phyloP scores from a whole-genome alignment of 2,797 vertebrate species.

The Myotis findleyi region DNA sequence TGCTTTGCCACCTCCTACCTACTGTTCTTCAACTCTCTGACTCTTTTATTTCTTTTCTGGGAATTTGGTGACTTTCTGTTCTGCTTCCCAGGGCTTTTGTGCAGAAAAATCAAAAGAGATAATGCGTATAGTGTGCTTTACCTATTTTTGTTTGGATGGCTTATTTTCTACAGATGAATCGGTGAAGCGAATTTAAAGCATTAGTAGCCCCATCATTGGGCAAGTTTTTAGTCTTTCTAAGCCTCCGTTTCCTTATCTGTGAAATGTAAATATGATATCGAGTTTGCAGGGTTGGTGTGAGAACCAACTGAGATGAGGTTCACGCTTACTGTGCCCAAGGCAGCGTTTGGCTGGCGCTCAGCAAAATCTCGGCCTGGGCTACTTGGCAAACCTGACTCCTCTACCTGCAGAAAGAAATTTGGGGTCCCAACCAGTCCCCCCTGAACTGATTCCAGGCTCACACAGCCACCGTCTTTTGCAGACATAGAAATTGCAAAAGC shows the following conservation, averaged over 20 bases:
- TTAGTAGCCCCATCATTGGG: background rate
- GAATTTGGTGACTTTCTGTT: background rate
- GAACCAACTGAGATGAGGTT: background rate
- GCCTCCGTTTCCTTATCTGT: background rate
- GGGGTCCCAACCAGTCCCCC: background rate
- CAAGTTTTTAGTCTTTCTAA: background rate
- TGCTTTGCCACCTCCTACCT: background rate
- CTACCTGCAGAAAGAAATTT: background rate
- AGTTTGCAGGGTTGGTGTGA: background rate
- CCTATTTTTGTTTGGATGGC: background rate
- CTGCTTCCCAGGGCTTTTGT: background rate
- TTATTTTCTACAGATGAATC: background rate
- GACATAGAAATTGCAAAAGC: background rate
- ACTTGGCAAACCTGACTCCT: background rate
- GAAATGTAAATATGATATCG: background rate
- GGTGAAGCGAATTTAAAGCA: background rate
- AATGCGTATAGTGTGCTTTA: background rate
- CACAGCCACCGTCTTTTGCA: background rate
- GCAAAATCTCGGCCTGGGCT: rapidly evolving
- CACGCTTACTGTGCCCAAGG: too few species aligned
- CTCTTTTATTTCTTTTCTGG: background rate
- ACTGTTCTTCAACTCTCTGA: background rate
- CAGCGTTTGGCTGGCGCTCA: background rate
- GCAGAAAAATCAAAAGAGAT: conserved; percentile 18
- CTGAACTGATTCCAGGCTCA: background rate